Percentiles rank a stretch among this genome's conserved stretches.
phyloP scores from a whole-genome alignment of 2,797 vertebrate species.

The Myotis findleyi region DNA sequence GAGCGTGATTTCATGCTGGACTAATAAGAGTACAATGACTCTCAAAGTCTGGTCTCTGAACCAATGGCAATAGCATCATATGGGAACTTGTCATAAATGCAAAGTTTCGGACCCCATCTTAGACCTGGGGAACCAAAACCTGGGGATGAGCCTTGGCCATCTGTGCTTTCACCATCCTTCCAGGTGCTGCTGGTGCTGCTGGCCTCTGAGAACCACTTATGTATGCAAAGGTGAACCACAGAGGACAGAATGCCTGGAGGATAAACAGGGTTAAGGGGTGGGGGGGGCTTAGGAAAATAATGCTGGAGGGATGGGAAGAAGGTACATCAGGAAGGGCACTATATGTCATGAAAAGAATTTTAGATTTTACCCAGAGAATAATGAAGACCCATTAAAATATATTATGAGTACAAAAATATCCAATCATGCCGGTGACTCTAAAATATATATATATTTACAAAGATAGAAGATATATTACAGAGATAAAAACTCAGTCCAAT shows the following conservation, averaged over 20 bases:
- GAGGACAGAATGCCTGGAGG: background rate
- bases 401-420: background rate
- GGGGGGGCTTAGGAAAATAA: fast-evolving
- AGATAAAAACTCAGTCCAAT: background rate
- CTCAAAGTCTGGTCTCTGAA: background rate
- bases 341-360: background rate
- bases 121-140: background rate
- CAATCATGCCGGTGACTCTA: background rate
- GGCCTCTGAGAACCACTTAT: background rate
- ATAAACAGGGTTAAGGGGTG: background rate
- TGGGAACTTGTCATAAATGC: background rate
- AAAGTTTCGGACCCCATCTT: too few relatives aligned
- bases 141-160: background rate
- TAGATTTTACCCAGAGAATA: background rate
- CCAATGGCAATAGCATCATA: background rate
- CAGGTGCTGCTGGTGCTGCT: background rate
- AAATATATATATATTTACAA: background rate
- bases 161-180: background rate
- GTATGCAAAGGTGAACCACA: background rate
- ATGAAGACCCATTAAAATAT: background rate
- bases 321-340: background rate
- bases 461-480: background rate
- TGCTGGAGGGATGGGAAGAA: background rate
- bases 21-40: background rate
- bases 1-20: background rate